Conservation (phyloP, 2,797 vertebrate genomes). For the Neosilurus hyrtlii region DNA sequence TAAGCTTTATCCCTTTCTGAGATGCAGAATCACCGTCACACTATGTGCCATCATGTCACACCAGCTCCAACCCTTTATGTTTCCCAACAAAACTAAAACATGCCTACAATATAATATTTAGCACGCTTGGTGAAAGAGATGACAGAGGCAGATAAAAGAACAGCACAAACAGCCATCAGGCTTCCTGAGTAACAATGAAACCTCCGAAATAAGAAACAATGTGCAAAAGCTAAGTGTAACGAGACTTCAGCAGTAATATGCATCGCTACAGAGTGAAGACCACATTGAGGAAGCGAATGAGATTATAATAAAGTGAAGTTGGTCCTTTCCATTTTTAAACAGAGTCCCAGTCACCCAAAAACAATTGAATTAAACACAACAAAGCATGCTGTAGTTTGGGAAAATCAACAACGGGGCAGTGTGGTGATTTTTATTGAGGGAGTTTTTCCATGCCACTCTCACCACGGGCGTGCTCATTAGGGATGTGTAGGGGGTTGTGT, state of each 20-base stretch:
- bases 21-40: slow-evolving; percentile 17
- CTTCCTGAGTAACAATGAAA: slow-evolving; percentile 8
- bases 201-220: not conserved
- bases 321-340: too few species aligned
- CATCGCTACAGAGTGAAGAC: not conserved
- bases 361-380: not conserved
- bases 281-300: not conserved
- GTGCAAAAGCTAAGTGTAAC: not conserved
- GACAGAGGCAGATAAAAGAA: not conserved
- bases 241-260: not conserved
- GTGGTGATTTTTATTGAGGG: not conserved
- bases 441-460: too few species aligned
- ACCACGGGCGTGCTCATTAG: too few species aligned
- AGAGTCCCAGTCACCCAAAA: not conserved
- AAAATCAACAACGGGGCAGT: not conserved
- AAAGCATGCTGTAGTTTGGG: not conserved
- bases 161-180: not conserved
- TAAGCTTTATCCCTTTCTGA: not conserved
- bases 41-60: slow-evolving; percentile 17
- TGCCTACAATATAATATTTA: slow-evolving; percentile 4
- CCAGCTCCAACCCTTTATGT: not conserved
- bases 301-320: not conserved
- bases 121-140: not conserved
- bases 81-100: slow-evolving; percentile 9
- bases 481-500: too few species aligned